phyloP scores from a whole-genome alignment of 2,888 invertebrate genomes.

The Cheilosia vulpina region DNA sequence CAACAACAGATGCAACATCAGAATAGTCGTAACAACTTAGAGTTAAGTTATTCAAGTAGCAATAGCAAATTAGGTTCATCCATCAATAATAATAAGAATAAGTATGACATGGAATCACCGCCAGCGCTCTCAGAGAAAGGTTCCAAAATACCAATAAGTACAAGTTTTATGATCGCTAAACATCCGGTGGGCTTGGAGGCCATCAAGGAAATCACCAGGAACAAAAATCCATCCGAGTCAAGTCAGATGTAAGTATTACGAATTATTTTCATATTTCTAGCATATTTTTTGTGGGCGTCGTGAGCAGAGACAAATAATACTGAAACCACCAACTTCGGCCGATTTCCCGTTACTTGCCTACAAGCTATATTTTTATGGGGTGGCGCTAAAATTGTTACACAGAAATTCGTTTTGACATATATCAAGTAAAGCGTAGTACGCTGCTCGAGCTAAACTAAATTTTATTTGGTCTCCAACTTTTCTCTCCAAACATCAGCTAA shows the following conservation, averaged over 20 bases:
- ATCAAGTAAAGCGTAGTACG: too few species aligned
- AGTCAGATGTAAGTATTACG: constrained; percentile 82
- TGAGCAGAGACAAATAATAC: too few species aligned
- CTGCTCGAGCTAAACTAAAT: too few species aligned
- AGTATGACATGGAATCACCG: constrained; percentile 79
- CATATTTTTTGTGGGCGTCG: too few species aligned
- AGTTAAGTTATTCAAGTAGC: constrained; percentile 81
- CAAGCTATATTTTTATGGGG: too few species aligned
- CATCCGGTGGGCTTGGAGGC: constrained; percentile 91
- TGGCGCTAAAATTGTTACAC: too few species aligned
- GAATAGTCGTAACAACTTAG: constrained; percentile 81
- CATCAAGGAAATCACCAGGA: constrained; percentile 89
- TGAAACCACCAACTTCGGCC: too few species aligned
- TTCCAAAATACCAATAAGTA: constrained; percentile 81
- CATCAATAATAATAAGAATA: constrained; percentile 81
- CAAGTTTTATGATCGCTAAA: constrained; percentile 83
- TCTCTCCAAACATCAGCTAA: too few species aligned
- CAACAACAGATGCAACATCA: constrained; percentile 59
- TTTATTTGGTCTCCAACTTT: too few species aligned
- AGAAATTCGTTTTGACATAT: too few species aligned
- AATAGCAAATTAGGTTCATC: constrained; percentile 82
- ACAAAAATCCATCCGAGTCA: constrained; percentile 85
- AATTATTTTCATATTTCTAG: not conserved
- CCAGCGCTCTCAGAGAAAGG: constrained; percentile 76
- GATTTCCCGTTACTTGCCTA: too few species aligned